These are phyloP conservation scores for Dasyprocta punctata DNA, from an alignment of 2,113 vertebrate genomes.

Conservation along the genomic window DNA sequence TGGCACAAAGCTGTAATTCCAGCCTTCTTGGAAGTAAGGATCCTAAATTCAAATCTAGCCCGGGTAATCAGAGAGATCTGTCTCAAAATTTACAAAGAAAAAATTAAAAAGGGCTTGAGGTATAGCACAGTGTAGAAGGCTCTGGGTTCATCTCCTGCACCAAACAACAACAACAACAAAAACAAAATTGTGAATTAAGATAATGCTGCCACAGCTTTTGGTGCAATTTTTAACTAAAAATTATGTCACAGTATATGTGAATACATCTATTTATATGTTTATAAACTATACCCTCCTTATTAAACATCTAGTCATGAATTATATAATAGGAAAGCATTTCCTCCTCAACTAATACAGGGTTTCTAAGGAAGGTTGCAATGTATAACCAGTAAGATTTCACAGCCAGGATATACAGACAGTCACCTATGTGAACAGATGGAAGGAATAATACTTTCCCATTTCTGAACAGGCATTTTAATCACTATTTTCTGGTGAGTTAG, in stretches of 20 bases:
- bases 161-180: neutral
- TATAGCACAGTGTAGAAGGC: neutral
- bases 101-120: neutral
- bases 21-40: neutral
- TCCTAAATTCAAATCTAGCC: neutral
- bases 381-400: neutral
- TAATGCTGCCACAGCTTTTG: neutral
- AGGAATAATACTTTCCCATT: neutral
- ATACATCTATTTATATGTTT: neutral
- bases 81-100: neutral
- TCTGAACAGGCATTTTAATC: neutral
- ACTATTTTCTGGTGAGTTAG: neutral
- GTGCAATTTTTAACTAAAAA: neutral
- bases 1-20: neutral
- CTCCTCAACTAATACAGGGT: neutral
- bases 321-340: neutral
- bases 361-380: neutral
- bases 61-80: neutral
- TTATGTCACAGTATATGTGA: neutral
- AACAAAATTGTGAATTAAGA: neutral
- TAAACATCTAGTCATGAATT: constrained; percentile 12
- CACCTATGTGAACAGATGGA: neutral
- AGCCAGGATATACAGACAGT: neutral
- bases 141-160: neutral
- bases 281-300: neutral